Conservation (phyloP, 2,113 vertebrate genomes). For the Calidris pugnax region DNA sequence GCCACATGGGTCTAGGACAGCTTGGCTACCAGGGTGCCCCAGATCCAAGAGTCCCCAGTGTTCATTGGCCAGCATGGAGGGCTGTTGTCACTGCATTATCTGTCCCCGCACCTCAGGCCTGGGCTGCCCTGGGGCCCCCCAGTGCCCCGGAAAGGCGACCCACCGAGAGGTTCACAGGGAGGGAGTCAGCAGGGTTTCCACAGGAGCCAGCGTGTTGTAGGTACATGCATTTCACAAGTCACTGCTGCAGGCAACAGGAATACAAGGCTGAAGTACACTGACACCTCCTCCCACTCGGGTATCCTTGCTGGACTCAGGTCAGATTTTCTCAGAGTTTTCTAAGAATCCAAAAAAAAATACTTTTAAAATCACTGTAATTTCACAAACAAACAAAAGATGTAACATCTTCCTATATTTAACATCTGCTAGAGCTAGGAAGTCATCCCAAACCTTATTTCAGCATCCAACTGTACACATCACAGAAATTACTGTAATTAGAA, state of each 20-base stretch:
- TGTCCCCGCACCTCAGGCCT: not conserved
- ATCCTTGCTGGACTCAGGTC: not conserved
- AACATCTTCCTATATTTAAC: not conserved
- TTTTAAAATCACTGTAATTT: not conserved
- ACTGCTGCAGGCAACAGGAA: not conserved
- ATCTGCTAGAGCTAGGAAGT: not conserved
- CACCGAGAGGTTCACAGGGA: not conserved
- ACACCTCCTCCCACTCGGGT: not conserved
- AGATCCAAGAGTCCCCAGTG: not conserved
- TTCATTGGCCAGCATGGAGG: not conserved
- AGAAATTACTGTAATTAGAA: not conserved
- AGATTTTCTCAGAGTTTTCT: not conserved
- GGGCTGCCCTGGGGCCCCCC: not conserved
- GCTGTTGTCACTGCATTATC: not conserved
- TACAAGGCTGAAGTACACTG: not conserved
- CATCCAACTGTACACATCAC: not conserved
- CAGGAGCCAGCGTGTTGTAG: not conserved
- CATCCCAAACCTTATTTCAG: not conserved
- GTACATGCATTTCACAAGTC: not conserved
- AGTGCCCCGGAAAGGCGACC: not conserved
- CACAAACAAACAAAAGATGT: not conserved
- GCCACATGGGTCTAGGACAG: not conserved
- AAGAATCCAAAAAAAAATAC: not conserved
- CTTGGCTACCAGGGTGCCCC: not conserved
- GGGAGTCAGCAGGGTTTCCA: not conserved